A percentile compares a stretch with the other conserved stretches of the same genome.
Evolutionary conservation across 2,797 vertebrate species (phyloP).

Genomic region (Syngnathus rostellatus): DNA sequence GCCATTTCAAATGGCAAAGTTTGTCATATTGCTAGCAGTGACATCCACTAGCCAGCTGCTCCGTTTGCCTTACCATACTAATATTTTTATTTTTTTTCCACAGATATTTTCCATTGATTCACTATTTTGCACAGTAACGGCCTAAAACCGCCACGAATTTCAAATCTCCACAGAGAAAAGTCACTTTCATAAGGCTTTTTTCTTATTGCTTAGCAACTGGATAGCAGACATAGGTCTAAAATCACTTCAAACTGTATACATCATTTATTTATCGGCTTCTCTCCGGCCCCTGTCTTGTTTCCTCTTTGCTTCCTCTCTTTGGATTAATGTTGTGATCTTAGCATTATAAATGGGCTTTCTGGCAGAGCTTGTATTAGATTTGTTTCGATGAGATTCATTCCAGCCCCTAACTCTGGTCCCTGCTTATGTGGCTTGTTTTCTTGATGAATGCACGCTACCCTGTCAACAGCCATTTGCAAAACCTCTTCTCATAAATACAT

Average conservation of each 20-base stretch:
- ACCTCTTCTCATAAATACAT: constrained; percentile 56
- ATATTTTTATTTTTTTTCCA: background rate
- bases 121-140: background rate
- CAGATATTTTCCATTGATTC: background rate
- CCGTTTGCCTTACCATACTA: too few relatives aligned
- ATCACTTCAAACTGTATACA: constrained; percentile 28
- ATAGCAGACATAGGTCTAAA: constrained; percentile 17
- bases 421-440: constrained; percentile 60
- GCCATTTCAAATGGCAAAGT: background rate
- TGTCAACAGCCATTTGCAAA: constrained; percentile 65
- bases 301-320: constrained; percentile 23
- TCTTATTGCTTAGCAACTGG: constrained; percentile 21
- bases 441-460: constrained; percentile 61
- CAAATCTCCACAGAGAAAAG: background rate
- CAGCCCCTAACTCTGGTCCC: constrained; percentile 50
- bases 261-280: constrained; percentile 37
- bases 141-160: background rate
- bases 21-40: background rate
- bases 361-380: constrained; percentile 62
- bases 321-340: constrained; percentile 57
- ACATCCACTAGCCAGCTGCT: background rate
- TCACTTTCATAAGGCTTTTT: background rate
- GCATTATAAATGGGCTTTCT: constrained; percentile 63
- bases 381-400: constrained; percentile 64
- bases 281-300: constrained; percentile 6